Evolutionary conservation across 2,113 vertebrate genomes (phyloP).

Genomic region (Rhagologus leucostigma): DNA sequence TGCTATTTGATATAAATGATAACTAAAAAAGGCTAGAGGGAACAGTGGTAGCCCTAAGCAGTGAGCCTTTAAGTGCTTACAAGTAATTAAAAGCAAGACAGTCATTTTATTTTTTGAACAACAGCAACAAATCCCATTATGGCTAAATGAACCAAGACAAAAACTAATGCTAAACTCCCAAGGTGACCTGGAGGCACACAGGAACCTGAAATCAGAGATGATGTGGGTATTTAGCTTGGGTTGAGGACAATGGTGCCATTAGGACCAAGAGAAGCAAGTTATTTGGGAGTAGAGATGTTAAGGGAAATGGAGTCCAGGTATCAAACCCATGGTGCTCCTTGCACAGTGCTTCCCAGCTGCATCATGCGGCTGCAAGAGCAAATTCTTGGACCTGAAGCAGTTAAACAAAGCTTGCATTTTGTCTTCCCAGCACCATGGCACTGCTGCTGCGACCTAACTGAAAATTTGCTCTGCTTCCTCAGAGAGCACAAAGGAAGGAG

Average conservation of each 20-base stretch:
- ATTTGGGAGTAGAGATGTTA: background rate
- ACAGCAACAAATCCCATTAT: background rate
- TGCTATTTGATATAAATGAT: background rate
- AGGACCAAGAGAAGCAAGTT: background rate
- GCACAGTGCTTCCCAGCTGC: background rate
- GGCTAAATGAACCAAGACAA: background rate
- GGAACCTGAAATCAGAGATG: background rate
- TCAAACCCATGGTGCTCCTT: background rate
- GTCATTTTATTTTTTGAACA: background rate
- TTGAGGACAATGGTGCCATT: background rate
- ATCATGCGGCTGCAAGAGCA: background rate
- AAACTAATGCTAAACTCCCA: background rate
- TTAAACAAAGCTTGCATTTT: background rate
- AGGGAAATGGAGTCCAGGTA: rapidly evolving
- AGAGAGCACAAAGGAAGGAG: background rate
- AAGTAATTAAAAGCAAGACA: background rate
- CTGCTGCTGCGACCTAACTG: background rate
- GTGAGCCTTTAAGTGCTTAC: background rate
- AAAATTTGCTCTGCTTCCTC: background rate
- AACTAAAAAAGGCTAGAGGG: background rate
- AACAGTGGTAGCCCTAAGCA: background rate
- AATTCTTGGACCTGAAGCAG: background rate
- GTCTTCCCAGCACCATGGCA: background rate
- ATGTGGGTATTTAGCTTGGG: background rate
- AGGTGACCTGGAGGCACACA: rapidly evolving